Conservation (phyloP, 1,140 invertebrate genomes). For the Philopotamus ludificatus region DNA sequence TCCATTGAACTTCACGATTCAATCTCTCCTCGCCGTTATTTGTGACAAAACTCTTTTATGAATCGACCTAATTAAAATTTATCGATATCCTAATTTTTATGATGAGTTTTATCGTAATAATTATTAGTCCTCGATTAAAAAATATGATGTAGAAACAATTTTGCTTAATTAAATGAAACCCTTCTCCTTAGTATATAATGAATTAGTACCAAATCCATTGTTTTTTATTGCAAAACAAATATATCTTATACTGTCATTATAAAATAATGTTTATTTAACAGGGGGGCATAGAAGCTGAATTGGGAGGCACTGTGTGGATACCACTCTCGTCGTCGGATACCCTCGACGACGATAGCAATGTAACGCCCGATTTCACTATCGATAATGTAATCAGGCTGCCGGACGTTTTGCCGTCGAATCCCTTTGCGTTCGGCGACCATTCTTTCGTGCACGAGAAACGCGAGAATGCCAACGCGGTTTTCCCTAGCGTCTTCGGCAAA, state of each 20-base stretch:
- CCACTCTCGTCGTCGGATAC: conserved; percentile 54
- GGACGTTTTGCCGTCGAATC: conserved; percentile 50
- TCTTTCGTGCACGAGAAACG: too few species aligned
- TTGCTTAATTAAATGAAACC: background rate
- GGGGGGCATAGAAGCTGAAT: conserved; percentile 73
- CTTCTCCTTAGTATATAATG: too few species aligned
- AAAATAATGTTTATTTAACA: conserved; percentile 46
- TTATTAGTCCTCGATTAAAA: too few species aligned
- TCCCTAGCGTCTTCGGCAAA: conserved; percentile 2
- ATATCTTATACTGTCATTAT: conserved; percentile 2
- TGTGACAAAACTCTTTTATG: too few species aligned
- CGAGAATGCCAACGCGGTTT: too few species aligned
- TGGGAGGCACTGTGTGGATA: conserved; percentile 78
- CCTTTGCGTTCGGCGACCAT: conserved; percentile 7
- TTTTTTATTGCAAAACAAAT: background rate
- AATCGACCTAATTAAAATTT: too few species aligned
- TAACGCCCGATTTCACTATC: conserved; percentile 53
- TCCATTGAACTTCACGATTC: too few species aligned
- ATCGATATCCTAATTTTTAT: too few species aligned
- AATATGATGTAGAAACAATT: background rate
- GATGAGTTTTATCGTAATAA: too few species aligned
- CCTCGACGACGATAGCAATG: conserved; percentile 45
- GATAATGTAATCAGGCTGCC: conserved; percentile 53
- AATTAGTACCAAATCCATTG: background rate
- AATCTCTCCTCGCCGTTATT: too few species aligned